phyloP scores from a whole-genome alignment of 2,797 vertebrate genomes.

The Eulemur coronatus region DNA sequence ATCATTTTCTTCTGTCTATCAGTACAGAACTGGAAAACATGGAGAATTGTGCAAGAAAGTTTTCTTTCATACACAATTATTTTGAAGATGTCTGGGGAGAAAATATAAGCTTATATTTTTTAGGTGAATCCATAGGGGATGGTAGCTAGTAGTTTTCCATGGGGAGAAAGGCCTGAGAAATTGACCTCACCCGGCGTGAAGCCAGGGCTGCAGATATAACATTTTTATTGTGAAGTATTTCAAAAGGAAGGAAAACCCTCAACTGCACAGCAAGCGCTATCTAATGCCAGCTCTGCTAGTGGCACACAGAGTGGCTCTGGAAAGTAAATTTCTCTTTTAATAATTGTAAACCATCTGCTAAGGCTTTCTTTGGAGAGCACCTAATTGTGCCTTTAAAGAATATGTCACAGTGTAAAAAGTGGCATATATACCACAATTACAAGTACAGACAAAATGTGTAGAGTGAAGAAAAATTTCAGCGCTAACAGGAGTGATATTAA shows the following conservation, averaged over 20 bases:
- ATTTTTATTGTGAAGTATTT: conserved; percentile 22
- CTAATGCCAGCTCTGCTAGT: neutral
- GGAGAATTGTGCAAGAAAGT: neutral
- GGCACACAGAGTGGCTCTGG: neutral
- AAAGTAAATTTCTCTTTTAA: neutral
- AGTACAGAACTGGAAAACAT: conserved; percentile 7
- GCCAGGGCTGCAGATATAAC: neutral
- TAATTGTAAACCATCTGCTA: conserved; percentile 22
- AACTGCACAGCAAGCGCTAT: neutral
- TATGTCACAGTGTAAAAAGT: neutral
- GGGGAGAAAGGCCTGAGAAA: conserved; percentile 16
- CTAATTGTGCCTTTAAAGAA: neutral
- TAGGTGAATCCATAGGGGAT: neutral
- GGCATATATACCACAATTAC: neutral
- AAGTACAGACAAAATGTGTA: neutral
- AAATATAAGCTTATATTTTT: neutral
- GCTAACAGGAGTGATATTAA: neutral
- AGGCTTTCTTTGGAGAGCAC: neutral
- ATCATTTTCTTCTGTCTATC: conserved; percentile 35
- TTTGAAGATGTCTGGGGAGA: conserved; percentile 31
- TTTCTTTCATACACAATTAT: conserved; percentile 33
- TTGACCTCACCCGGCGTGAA: conserved; percentile 22
- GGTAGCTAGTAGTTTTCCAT: neutral
- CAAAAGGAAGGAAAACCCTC: neutral
- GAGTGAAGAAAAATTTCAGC: neutral